Base-by-base conservation (phyloP, 2,888 invertebrate species). In the Caenorhabditis zanzibari region DNA sequence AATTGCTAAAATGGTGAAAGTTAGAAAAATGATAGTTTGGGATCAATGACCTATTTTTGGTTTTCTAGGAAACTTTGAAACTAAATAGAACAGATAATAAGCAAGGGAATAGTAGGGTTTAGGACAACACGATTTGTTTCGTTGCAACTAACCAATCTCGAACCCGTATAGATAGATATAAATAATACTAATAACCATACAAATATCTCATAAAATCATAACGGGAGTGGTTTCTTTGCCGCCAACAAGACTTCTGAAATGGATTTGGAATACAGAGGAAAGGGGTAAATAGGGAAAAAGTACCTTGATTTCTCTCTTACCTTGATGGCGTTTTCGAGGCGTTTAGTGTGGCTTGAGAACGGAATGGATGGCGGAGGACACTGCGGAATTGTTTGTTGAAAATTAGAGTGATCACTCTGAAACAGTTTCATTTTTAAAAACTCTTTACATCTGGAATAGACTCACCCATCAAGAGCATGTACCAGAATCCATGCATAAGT, bases 401-500 rank as follows among this genome's bases (percentile, higher is more conserved):
- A 22, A 80, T 75, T 59, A 87, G 59, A 1, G 87, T 87, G 22
- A 56, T 58, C 14, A 58, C 71, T 47, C 56, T 52, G 56, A 16
- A 72, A 35, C 32, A 28, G 9, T 24, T 22, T 26, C 10, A 32
- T n/a, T 54, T 7, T 35, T 5, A 54, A 38, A 58, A 4, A 10
- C 12, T 0, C 1, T 16, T 16, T 0, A 12, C 5, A 0, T 44
- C 5, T 4, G 14, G 16, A 7, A 58, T 5, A 28, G 2, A 63
- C 74, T 79, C 10, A 86, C 85, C 88, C 88, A 71, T 88, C 88
- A 52, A 86, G 44, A 28, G 85, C 80, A 38, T 86, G 86, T 0
- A 88, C 84, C 41, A 84, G 56, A 12, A 88, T 83, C 88, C 88
- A 88, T 1, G 86, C 84, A 26, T 79, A 88, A 1, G 88, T 88